These are phyloP conservation scores for Conus canariensis DNA, from an alignment of 2,888 invertebrate genomes.

Conservation along the genomic window DNA sequence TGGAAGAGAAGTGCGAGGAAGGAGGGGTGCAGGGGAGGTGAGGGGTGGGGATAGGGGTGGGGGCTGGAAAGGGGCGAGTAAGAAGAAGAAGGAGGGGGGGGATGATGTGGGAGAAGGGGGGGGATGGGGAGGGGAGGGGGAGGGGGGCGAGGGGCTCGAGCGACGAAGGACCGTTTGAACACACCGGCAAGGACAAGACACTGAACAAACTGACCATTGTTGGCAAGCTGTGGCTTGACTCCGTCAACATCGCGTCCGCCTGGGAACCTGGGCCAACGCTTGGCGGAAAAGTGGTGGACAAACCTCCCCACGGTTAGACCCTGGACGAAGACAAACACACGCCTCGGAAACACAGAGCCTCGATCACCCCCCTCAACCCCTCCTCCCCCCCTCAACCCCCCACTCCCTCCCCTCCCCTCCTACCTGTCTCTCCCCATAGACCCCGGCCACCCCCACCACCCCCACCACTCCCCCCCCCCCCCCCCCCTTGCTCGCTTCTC, in stretches of 20 bases:
- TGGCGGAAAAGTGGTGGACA: constrained; percentile 38
- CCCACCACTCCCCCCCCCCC: too few species aligned
- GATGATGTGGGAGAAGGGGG: neutral
- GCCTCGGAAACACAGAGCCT: constrained; percentile 31
- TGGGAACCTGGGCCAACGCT: constrained; percentile 34
- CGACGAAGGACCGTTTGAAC: neutral
- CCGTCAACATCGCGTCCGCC: constrained; percentile 18
- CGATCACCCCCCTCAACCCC: neutral
- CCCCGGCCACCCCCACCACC: too few species aligned
- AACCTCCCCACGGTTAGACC: constrained; percentile 40
- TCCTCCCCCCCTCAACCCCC: neutral
- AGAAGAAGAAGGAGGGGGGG: neutral
- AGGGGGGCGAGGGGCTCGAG: neutral
- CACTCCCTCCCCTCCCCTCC: too few species aligned
- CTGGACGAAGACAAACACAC: constrained; percentile 37
- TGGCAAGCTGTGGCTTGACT: constrained; percentile 27
- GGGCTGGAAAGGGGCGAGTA: neutral
- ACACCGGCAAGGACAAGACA: constrained; percentile 2
- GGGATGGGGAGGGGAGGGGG: neutral
- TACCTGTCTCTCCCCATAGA: too few species aligned
- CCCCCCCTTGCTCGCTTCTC: too few species aligned
- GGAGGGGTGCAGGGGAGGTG: too few species aligned
- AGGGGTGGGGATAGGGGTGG: too few species aligned
- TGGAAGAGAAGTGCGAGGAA: too few species aligned
- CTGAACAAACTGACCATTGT: constrained; percentile 33